Conservation (phyloP, 2,797 vertebrate species). For the Mormyrus proboscirostris region DNA sequence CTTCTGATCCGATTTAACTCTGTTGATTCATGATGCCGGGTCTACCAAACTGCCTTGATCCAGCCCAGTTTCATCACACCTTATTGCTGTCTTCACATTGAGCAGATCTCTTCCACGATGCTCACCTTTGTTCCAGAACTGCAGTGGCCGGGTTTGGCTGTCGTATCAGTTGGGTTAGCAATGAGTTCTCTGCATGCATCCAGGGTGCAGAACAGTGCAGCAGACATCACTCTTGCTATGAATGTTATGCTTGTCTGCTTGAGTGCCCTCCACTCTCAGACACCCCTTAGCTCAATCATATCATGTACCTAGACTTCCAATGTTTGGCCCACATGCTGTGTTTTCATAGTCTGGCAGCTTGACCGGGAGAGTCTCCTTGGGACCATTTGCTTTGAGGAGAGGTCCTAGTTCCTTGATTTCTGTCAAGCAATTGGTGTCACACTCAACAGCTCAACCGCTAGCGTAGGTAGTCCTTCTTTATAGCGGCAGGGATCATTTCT, state of each 20-base stretch:
- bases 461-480: not conserved
- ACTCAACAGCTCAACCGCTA: not conserved
- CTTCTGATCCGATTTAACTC: not conserved
- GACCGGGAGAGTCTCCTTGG: conserved; percentile 4
- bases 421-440: not conserved
- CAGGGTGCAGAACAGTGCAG: not conserved
- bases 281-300: not conserved
- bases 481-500: not conserved
- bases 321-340: not conserved
- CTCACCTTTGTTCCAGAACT: not conserved
- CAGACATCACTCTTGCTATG: not conserved
- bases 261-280: not conserved
- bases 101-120: not conserved
- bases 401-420: not conserved
- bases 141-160: not conserved
- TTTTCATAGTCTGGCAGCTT: not conserved
- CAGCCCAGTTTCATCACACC: not conserved
- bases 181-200: not conserved
- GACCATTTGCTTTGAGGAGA: not conserved
- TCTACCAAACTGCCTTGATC: not conserved
- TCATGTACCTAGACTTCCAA: not conserved
- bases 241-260: not conserved
- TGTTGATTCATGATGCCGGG: not conserved
- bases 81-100: not conserved
- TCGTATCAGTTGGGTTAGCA: not conserved